These are phyloP conservation scores for Fragum sueziense DNA, from an alignment of 2,888 invertebrate species.

Conservation along the genomic window DNA sequence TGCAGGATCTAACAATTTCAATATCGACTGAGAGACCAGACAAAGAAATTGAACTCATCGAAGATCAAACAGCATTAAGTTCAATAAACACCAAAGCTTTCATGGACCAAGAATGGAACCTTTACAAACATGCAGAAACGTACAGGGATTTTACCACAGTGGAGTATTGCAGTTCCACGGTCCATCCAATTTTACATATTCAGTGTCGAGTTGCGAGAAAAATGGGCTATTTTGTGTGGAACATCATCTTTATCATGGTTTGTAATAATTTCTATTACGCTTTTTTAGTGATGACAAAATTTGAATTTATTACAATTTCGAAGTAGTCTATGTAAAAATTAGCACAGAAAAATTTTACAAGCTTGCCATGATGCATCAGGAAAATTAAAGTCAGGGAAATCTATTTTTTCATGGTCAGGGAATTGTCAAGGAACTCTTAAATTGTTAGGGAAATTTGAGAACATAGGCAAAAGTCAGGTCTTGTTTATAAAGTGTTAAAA, in stretches of 20 bases:
- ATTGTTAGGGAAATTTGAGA: too few relatives aligned
- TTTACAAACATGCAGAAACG: conserved; percentile 73
- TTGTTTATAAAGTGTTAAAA: too few relatives aligned
- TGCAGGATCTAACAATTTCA: conserved; percentile 71
- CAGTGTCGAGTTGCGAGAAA: conserved; percentile 71
- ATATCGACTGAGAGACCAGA: conserved; percentile 66
- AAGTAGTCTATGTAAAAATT: too few relatives aligned
- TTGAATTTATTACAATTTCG: too few relatives aligned
- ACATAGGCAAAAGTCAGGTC: too few relatives aligned
- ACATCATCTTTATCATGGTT: conserved; percentile 76
- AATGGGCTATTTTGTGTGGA: conserved; percentile 76
- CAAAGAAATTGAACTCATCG: conserved; percentile 68
- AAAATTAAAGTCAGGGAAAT: too few relatives aligned
- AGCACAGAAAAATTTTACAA: too few relatives aligned
- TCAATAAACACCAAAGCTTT: conserved; percentile 70
- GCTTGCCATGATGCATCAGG: too few relatives aligned
- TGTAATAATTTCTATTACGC: too few relatives aligned
- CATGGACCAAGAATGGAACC: conserved; percentile 72
- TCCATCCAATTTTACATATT: conserved; percentile 70
- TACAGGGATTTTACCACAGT: conserved; percentile 64
- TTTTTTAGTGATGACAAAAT: too few relatives aligned
- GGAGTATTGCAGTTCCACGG: conserved; percentile 69
- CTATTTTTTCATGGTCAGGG: too few relatives aligned
- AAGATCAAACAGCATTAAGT: conserved; percentile 68
- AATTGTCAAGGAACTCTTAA: too few relatives aligned